Conservation (phyloP, 2,113 vertebrate genomes). For the Neopipo cinnamomea region DNA sequence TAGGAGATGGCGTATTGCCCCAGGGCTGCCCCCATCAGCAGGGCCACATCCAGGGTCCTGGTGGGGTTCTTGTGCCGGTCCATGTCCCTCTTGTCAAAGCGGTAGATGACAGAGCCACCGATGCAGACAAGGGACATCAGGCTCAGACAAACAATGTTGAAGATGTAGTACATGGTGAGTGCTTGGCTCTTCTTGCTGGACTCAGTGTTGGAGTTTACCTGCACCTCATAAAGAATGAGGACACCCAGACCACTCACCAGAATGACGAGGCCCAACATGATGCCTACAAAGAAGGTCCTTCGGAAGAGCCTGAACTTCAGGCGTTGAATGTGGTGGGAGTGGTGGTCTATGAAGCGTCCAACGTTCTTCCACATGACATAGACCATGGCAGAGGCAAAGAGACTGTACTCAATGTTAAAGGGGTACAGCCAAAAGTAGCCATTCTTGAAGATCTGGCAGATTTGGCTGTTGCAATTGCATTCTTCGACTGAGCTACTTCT, state of each 20-base stretch:
- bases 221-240: slow-evolving; percentile 88
- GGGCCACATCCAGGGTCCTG: slow-evolving; percentile 86
- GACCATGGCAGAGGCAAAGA: slow-evolving; percentile 90
- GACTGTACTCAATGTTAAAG: slow-evolving; percentile 94
- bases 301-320: slow-evolving; percentile 72
- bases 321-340: slow-evolving; percentile 58
- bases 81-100: slow-evolving; percentile 85
- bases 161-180: slow-evolving; percentile 83
- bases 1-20: slow-evolving; percentile 91
- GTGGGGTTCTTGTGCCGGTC: slow-evolving; percentile 91
- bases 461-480: slow-evolving; percentile 79
- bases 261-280: slow-evolving; percentile 76
- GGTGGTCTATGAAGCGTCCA: slow-evolving; percentile 78
- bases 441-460: slow-evolving; percentile 83
- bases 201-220: slow-evolving; percentile 61
- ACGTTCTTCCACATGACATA: slow-evolving; percentile 97
- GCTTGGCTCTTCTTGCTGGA: slow-evolving; percentile 58
- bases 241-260: slow-evolving; percentile 83
- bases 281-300: slow-evolving; percentile 77
- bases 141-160: slow-evolving; percentile 81
- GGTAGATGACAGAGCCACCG: slow-evolving; percentile 80
- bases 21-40: slow-evolving; percentile 88
- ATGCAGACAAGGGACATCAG: slow-evolving; percentile 83
- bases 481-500: not conserved
- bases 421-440: slow-evolving; percentile 91